Conservation (phyloP, 2,113 vertebrate species). For the Mus spicilegus region DNA sequence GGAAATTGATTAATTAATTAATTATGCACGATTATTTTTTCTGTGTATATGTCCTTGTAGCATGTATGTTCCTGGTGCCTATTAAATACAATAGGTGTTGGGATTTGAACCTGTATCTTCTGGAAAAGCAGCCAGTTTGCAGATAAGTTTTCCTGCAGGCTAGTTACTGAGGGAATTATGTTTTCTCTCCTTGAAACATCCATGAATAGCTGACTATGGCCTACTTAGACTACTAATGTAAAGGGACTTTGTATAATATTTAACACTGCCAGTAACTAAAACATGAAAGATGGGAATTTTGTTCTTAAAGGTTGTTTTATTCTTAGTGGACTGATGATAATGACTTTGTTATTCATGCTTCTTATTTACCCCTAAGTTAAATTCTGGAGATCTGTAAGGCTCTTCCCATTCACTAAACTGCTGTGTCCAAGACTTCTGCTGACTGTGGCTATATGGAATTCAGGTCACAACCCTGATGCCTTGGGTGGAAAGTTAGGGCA, state of each 20-base stretch:
- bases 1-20: neutral
- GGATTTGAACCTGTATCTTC: neutral
- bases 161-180: neutral
- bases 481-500: no score
- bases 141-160: neutral
- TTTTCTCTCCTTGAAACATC: neutral
- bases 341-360: neutral
- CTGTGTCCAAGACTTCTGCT: no score
- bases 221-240: neutral
- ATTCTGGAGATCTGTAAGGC: no score
- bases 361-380: no score
- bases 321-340: neutral
- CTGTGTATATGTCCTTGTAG: neutral
- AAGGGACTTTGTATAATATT: neutral
- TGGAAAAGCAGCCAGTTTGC: neutral
- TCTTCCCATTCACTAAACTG: no score
- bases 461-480: no score
- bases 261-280: constrained; percentile 10
- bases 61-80: neutral
- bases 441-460: no score
- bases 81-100: neutral
- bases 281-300: neutral
- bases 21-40: neutral
- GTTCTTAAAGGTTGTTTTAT: constrained; percentile 15
- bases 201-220: neutral